Base-by-base conservation (phyloP, 1,140 invertebrate species). In the Adelges cooleyi region DNA sequence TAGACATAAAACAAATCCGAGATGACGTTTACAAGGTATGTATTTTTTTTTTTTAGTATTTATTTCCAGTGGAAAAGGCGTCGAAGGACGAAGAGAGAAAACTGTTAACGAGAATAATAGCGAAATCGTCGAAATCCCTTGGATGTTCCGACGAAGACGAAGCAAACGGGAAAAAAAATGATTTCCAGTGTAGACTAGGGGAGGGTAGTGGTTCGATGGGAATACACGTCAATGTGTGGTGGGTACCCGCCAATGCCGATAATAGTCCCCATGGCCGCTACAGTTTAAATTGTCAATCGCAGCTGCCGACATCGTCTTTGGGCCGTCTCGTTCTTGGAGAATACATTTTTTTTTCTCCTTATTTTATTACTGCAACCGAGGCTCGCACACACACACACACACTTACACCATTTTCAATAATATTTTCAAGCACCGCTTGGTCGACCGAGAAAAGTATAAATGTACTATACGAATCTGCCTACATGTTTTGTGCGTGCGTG, bases 271-370 rank as follows among this genome's bases (percentile, higher is more conserved):
- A 18, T 5, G 44, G 1, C 15, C 40, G 42, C 22, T n/a, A 17
- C 42, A 46, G 25, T 62, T 27, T 48, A 62, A 62, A 62, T 62
- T 62, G 56, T 62, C 56, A 62, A 48, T 48, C 56, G 56, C 56
- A 62, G 56, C 42, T 44, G 54, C 54, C 20, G 25, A 17, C 17
- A 20, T 40, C 44, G n/a, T 40, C 33, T 10, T 5, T n/a, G 2
- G 40, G 40, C 17, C 5, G 22, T 27, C 17, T 38, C 11, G 29
- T 33, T 33, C 5, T 33, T 11, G 29, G n/a, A n/a, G 23, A 59
- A 59, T 27, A 40, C 10, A 59, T 27, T 27, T 44, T 59, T 59
- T 22, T n/a, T n/a, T 33, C 29, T 6, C 29, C 29, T 5, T 5
- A 33, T 33, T 33, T 33, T 33, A 6, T 33, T 11, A 33, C 29